These are phyloP conservation scores for Montipora capitata DNA, from an alignment of 92 coral and sea anemone genomes.

Conservation along the genomic window DNA sequence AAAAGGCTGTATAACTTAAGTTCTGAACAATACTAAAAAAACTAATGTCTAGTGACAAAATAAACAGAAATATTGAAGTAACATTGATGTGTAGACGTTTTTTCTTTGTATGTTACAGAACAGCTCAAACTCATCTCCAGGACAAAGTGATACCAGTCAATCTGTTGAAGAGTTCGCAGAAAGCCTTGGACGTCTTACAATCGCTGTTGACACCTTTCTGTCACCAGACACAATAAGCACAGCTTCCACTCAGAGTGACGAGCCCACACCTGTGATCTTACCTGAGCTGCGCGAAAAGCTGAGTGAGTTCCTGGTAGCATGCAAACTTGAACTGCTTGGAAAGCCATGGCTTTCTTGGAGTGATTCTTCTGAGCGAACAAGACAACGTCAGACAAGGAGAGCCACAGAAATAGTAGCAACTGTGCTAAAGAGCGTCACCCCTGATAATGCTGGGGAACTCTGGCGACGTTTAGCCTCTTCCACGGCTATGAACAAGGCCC, in stretches of 20 bases:
- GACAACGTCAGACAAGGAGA: constrained; percentile 20
- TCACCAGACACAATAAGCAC: no score
- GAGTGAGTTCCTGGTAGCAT: constrained; percentile 41
- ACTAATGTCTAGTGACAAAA: no score
- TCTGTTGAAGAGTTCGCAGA: no score
- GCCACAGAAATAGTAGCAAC: constrained; percentile 15
- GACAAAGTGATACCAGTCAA: no score
- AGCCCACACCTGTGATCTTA: not conserved
- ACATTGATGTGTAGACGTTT: no score
- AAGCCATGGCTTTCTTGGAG: constrained; percentile 44
- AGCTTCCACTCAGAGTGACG: constrained; percentile 31
- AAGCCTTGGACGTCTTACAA: no score
- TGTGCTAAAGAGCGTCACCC: constrained; percentile 23
- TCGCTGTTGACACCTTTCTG: no score
- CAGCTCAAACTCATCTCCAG: no score
- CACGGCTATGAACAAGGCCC: constrained; percentile 53
- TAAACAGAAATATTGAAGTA: no score
- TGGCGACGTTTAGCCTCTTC: constrained; percentile 49
- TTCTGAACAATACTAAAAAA: no score
- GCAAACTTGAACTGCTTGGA: constrained; percentile 38
- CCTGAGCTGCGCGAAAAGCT: constrained; percentile 14
- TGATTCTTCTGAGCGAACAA: constrained; percentile 16
- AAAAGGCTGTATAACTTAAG: no score
- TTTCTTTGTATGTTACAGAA: no score
- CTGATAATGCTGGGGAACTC: constrained; percentile 34